Evolutionary conservation across 2,113 vertebrate genomes (phyloP).

Genomic region (Macroglossus sobrinus): DNA sequence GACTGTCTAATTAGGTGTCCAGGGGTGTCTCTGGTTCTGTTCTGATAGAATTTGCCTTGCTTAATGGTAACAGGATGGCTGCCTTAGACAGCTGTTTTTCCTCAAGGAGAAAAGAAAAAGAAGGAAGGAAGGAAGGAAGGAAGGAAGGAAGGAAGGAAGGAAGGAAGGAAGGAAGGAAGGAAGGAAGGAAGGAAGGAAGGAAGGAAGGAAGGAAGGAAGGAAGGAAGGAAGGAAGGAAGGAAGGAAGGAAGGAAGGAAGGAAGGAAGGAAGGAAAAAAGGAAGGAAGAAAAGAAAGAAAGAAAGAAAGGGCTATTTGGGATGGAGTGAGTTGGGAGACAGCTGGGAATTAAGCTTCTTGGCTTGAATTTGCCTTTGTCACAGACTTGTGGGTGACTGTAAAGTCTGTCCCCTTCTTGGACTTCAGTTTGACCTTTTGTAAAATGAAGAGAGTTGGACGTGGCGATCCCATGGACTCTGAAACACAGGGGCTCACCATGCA

Average conservation of each 20-base stretch:
- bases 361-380: not conserved
- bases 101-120: not conserved
- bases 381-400: not conserved
- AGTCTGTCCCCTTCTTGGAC: not conserved
- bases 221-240: no score
- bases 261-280: no score
- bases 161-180: no score
- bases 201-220: no score
- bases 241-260: no score
- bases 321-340: not conserved
- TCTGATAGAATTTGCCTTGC: conserved; percentile 60
- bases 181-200: no score
- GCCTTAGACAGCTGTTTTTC: conserved; percentile 58
- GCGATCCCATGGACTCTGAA: not conserved
- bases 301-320: not conserved
- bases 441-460: fast-evolving
- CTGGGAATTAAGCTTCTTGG: not conserved
- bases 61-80: conserved; percentile 31
- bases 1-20: conserved; percentile 49
- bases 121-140: no score
- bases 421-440: not conserved
- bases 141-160: no score
- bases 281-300: no score
- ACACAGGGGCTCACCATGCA: fast-evolving
- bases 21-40: not conserved